phyloP scores from a whole-genome alignment of 2,888 invertebrate species.

The Nezara viridula region DNA sequence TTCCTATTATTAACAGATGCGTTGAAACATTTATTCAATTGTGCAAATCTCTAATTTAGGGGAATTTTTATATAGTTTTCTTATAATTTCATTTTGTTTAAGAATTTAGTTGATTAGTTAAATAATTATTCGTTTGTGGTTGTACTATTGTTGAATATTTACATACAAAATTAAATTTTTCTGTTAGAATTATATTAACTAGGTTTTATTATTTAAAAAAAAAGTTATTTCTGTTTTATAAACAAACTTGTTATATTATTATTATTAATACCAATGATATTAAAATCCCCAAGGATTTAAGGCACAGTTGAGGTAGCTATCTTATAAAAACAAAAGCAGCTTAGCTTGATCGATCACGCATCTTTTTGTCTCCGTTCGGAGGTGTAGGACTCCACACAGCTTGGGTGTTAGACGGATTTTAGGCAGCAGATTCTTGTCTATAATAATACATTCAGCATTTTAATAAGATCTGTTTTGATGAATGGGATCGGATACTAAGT shows the following conservation, averaged over 20 bases:
- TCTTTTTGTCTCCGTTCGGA: background rate
- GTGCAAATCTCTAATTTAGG: too few relatives aligned
- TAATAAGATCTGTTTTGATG: conserved; percentile 8
- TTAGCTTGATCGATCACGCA: background rate
- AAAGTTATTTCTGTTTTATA: background rate
- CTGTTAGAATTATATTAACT: background rate
- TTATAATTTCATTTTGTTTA: too few relatives aligned
- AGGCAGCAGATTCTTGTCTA: conserved; percentile 20
- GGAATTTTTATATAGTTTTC: too few relatives aligned
- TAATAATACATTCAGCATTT: conserved; percentile 21
- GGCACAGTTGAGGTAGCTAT: background rate
- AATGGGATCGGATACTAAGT: background rate
- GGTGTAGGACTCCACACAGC: conserved; percentile 10
- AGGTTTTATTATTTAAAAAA: too few relatives aligned
- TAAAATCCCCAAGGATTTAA: background rate
- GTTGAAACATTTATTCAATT: too few relatives aligned
- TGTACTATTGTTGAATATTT: too few relatives aligned
- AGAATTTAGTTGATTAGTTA: too few relatives aligned
- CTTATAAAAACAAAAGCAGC: conserved; percentile 17
- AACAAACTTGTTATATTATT: background rate
- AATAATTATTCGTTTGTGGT: too few relatives aligned
- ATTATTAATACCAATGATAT: background rate
- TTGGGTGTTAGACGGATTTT: conserved; percentile 35
- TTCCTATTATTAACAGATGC: too few relatives aligned
- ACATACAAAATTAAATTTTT: too few relatives aligned